Base-by-base conservation (phyloP, 2,888 invertebrate genomes). In the Phasia obesa region DNA sequence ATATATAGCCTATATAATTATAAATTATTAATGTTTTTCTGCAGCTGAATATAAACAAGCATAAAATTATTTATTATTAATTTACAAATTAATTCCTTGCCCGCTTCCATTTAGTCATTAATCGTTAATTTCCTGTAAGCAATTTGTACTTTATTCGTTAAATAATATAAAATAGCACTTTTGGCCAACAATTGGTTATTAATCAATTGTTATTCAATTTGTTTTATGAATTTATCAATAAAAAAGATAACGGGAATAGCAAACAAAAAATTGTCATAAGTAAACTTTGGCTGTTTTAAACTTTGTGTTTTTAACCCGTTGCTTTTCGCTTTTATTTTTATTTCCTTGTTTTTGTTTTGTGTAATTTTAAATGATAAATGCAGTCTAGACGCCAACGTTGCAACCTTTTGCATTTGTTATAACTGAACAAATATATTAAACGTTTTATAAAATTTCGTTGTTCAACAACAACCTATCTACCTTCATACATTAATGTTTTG, bases 361-460 rank as follows among this genome's bases (percentile, higher is more conserved):
- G 67, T 74, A 47, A 55, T 83, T 70, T 70, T 67, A 42, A 67
- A 83, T 83, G 83, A 83, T 83, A 79, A 83, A 83, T 83, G 83
- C 83, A 79, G 83, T 83, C 83, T 83, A 83, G 83, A 83, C 83
- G 75, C 83, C 83, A 76, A 75, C 83, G 83, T 76, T 83, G 83
- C 83, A 83, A 79, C 83, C 78, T 79, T 76, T 71, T 65, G 79
- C 71, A 76, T 79, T 83, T 76, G 79, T 79, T 83, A 55, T 79
- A 71, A 76, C 73, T 67, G 79, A 79, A 57, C 79, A 83, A 83
- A 69, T 75, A 76, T 71, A 73, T 83, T 83, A 79, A 83, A 71
- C 70, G 55, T 62, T 81, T 35, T 69, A 65, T 57, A 74, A 21
- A 74, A 69, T 49, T 74, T 64, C 62, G 17, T 49, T 69, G 35